Conservation (phyloP, 1,140 invertebrate genomes). For the Aphelenchoides besseyi region DNA sequence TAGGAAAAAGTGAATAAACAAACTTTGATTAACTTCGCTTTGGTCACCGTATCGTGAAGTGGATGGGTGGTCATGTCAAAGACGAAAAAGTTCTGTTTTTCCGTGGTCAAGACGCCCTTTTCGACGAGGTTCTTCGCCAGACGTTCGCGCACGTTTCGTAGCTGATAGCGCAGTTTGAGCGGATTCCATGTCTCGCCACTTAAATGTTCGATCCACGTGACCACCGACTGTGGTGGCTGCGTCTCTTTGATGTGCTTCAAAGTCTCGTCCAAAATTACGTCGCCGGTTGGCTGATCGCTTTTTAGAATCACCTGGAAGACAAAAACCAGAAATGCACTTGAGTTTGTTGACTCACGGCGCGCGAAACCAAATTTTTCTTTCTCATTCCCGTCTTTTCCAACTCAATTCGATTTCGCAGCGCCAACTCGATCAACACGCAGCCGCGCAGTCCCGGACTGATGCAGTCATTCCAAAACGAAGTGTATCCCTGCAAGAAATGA, state of each 20-base stretch:
- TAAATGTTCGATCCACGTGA: slow-evolving; percentile 98
- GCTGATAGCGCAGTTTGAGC: slow-evolving; percentile 91
- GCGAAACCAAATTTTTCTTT: slow-evolving; percentile 78
- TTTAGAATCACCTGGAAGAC: slow-evolving; percentile 67
- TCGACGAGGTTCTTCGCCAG: slow-evolving; percentile 98
- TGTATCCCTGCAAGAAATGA: slow-evolving; percentile 78
- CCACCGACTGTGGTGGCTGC: slow-evolving; percentile 89
- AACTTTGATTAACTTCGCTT: slow-evolving; percentile 93
- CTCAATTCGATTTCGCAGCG: slow-evolving; percentile 85
- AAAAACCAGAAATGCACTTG: slow-evolving; percentile 13
- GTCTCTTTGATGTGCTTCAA: slow-evolving; percentile 97
- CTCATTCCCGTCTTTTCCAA: slow-evolving; percentile 93
- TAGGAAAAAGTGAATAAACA: slow-evolving; percentile 51
- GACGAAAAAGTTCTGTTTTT: slow-evolving; percentile 98
- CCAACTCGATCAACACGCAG: slow-evolving; percentile 94
- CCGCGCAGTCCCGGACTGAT: slow-evolving; percentile 96
- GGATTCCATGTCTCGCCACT: slow-evolving; percentile 99
- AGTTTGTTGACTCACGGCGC: slow-evolving; percentile 68
- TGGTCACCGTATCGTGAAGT: slow-evolving; percentile 86
- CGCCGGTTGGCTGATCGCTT: slow-evolving; percentile 87
- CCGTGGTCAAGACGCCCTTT: slow-evolving; percentile 98
- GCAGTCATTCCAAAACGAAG: slow-evolving; percentile 99
- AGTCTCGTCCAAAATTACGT: slow-evolving; percentile 95
- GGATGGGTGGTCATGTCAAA: slow-evolving; percentile 99
- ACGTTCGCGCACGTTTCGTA: slow-evolving; percentile 96